Percentiles rank a stretch among this genome's conserved stretches.
These are phyloP conservation scores for Fragariocoptes setiger DNA, from an alignment of 1,140 invertebrate species.

Conservation along the genomic window DNA sequence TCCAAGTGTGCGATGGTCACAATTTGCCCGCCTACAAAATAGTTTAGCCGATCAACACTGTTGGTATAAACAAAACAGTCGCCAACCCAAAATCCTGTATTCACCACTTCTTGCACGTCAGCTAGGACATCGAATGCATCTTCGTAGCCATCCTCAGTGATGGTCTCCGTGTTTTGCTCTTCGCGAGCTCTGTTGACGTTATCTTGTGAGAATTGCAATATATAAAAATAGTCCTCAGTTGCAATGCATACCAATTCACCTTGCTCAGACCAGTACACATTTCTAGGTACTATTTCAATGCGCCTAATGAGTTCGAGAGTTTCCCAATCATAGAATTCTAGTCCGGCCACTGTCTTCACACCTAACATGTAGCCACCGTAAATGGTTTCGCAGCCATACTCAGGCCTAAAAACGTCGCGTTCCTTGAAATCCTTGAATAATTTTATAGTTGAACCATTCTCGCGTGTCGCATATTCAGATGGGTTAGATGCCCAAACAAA, in stretches of 20 bases:
- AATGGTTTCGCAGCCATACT: slow-evolving; percentile 79
- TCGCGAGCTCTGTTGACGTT: slow-evolving; percentile 36
- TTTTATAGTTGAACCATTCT: slow-evolving; percentile 58
- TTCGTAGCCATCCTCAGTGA: slow-evolving; percentile 78
- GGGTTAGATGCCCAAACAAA: slow-evolving; percentile 97
- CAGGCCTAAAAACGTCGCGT: slow-evolving; percentile 68
- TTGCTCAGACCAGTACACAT: slow-evolving; percentile 82
- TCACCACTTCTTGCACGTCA: slow-evolving; percentile 67
- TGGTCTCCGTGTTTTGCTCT: slow-evolving; percentile 32
- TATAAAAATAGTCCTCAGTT: slow-evolving; percentile 82
- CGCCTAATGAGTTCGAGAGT: slow-evolving; percentile 55
- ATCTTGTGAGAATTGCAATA: slow-evolving; percentile 45
- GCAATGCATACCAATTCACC: slow-evolving; percentile 72
- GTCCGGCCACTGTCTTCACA: slow-evolving; percentile 61
- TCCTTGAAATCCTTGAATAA: slow-evolving; percentile 98
- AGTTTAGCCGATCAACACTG: slow-evolving; percentile 80
- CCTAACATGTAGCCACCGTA: slow-evolving; percentile 80
- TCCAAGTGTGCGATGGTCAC: slow-evolving; percentile 92
- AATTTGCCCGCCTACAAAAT: slow-evolving; percentile 94
- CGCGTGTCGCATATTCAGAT: slow-evolving; percentile 64
- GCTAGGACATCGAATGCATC: slow-evolving; percentile 76
- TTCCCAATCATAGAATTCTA: slow-evolving; percentile 95
- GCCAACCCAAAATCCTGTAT: slow-evolving; percentile 89
- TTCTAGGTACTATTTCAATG: slow-evolving; percentile 76
- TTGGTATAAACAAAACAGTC: slow-evolving; percentile 99